Conservation (phyloP, 2,888 invertebrate genomes). For the Helleia helle region DNA sequence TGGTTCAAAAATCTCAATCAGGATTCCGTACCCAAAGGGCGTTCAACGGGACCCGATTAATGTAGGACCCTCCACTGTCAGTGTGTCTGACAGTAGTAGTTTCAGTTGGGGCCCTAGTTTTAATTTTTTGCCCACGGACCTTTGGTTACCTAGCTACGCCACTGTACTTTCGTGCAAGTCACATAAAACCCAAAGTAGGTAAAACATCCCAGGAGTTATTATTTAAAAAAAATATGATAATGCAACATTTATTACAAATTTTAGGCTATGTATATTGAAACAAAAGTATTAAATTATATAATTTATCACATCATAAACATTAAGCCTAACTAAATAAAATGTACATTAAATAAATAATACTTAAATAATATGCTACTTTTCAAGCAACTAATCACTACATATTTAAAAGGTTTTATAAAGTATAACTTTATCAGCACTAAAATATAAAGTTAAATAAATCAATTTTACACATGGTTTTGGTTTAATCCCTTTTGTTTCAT, state of each 20-base stretch:
- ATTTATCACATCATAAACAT: slow-evolving; percentile 25
- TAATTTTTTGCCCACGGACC: no score
- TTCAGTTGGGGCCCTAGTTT: no score
- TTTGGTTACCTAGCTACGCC: no score
- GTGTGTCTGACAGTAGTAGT: no score
- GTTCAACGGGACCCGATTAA: no score
- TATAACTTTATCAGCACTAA: no score
- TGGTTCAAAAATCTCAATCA: no score
- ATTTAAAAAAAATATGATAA: no score
- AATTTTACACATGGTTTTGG: slow-evolving; percentile 11
- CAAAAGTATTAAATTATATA: slow-evolving; percentile 34
- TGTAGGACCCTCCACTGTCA: no score
- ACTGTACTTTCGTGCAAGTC: no score
- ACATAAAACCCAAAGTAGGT: slow-evolving; percentile 2
- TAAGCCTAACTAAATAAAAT: slow-evolving; percentile 12
- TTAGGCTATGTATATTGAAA: slow-evolving; percentile 1
- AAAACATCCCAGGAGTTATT: no score
- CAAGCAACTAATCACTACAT: slow-evolving; percentile 10
- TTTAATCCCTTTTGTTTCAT: slow-evolving; percentile 41
- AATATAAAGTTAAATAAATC: slow-evolving; percentile 10
- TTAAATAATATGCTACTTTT: slow-evolving; percentile 12
- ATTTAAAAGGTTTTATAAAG: neutral
- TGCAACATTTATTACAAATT: neutral
- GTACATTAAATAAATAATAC: slow-evolving; percentile 12
- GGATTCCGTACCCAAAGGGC: no score